phyloP scores from a whole-genome alignment of 2,888 invertebrate genomes.

The Schrankia costaestrigalis region DNA sequence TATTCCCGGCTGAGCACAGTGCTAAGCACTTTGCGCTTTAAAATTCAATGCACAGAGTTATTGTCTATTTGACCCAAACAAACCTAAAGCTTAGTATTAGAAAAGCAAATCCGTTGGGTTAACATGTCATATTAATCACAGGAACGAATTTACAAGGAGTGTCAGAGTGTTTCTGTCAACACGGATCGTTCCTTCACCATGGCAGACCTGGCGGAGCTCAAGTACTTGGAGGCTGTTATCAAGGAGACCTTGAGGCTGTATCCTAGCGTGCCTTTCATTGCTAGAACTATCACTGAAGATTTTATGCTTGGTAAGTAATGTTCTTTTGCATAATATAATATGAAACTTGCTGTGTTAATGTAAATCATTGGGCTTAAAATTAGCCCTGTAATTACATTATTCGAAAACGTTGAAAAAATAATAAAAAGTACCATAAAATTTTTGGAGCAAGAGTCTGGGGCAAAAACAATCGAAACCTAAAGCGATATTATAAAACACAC shows the following conservation, averaged over 20 bases:
- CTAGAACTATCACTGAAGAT: constrained; percentile 80
- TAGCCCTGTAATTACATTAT: no score
- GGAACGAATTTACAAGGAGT: constrained; percentile 66
- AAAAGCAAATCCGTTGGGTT: background rate
- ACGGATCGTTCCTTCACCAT: constrained; percentile 69
- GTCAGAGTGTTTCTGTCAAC: constrained; percentile 50
- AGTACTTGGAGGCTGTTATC: constrained; percentile 85
- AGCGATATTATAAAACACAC: no score
- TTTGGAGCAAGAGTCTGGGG: no score
- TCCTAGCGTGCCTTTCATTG: constrained; percentile 85
- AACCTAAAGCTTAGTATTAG: background rate
- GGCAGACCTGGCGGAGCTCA: constrained; percentile 81
- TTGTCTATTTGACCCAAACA: background rate
- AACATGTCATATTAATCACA: constrained; percentile 23
- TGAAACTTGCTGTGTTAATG: no score
- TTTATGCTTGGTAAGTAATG: constrained; percentile 75
- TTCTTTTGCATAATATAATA: background rate
- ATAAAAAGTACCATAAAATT: no score
- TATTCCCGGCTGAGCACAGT: no score
- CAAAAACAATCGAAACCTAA: no score
- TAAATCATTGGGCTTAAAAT: no score
- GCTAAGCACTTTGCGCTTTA: no score
- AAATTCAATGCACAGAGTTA: background rate
- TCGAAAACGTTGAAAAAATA: no score
- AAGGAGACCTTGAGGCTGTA: constrained; percentile 84